phyloP scores from a whole-genome alignment of 2,113 vertebrate species.

The Machaerirhynchus nigripectus region DNA sequence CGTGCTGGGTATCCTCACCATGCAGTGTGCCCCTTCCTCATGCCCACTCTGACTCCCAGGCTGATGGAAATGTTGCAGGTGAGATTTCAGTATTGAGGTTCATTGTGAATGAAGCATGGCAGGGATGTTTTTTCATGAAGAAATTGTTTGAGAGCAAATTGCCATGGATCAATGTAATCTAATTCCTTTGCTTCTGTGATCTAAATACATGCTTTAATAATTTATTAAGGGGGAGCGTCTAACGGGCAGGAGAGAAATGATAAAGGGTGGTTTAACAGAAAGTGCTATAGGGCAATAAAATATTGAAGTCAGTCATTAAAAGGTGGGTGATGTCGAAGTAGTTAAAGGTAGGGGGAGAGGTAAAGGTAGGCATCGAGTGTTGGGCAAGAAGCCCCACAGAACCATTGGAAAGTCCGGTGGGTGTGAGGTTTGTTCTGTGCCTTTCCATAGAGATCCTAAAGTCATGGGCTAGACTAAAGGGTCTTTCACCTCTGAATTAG shows the following conservation, averaged over 20 bases:
- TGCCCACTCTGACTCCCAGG: constrained; percentile 5
- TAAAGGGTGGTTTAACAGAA: constrained; percentile 22
- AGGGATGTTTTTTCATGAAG: constrained; percentile 53
- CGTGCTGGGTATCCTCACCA: fast-evolving
- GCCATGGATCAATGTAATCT: constrained; percentile 71
- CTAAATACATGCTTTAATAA: constrained; percentile 69
- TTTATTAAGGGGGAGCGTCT: constrained; percentile 28
- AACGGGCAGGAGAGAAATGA: background rate
- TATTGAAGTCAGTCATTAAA: background rate
- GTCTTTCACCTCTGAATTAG: background rate
- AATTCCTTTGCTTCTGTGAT: constrained; percentile 71
- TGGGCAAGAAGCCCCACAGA: background rate
- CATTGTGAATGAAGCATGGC: constrained; percentile 27
- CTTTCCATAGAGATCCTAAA: background rate
- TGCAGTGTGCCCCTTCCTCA: background rate
- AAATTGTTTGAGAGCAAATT: constrained; percentile 60
- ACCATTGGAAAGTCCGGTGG: fast-evolving
- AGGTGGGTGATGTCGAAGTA: background rate
- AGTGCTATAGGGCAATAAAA: background rate
- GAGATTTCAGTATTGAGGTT: constrained; percentile 17
- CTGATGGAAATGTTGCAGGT: constrained; percentile 50
- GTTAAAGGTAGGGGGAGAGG: background rate
- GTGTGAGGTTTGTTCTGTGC: background rate
- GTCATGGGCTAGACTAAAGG: background rate
- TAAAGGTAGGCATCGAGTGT: fast-evolving